Evolutionary conservation across 2,888 invertebrate species (phyloP), one percentile per base, ranked within the genome.

Genomic region (Gandaritis pyraliata): DNA sequence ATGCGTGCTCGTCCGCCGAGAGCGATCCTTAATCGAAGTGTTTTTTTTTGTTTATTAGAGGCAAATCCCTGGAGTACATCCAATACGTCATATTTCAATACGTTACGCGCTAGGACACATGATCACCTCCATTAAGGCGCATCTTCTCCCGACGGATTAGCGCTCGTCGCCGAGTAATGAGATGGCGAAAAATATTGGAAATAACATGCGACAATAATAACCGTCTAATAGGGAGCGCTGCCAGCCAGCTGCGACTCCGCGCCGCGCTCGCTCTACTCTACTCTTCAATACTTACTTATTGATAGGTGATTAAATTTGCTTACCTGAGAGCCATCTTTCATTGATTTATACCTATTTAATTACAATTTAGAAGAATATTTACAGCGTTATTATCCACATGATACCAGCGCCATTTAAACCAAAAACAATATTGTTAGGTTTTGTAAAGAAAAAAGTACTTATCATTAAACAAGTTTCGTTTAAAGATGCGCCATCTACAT

Each of bases 41-140:
- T 72, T 71, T 80, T 81, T 78, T 74, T 80, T 83, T 82, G 81
- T 85, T 87, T 85, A 88, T 87, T 85, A 85, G 76, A 75, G 80
- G 67, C 67, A 75, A 82, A 80, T 89, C 87, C 88, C 74, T 73
- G 71, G 78, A 85, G 88, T 86, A 83, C 81, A 81, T 76, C 83
- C 80, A 85, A 90, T 90, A 86, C 88, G 90, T 90, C 90, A 89
- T 87, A 83, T 84, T 86, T 86, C 85, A 90, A 88, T 88, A 89
- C 85, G 87, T 87, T 84, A 85, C 85, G 82, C 84, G 85, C 76
- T 78, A 86, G 85, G 90, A 89, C 89, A 88, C 85, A 86, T 87
- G 89, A 90, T 90, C 90, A 89, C 88, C 84, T 84, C 87, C 88
- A 90, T 90, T 90, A 89, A 78, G 82, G 80, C 78, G 77, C 82